Base-by-base conservation (phyloP, 2,797 vertebrate species). In the Amazona ochrocephala region DNA sequence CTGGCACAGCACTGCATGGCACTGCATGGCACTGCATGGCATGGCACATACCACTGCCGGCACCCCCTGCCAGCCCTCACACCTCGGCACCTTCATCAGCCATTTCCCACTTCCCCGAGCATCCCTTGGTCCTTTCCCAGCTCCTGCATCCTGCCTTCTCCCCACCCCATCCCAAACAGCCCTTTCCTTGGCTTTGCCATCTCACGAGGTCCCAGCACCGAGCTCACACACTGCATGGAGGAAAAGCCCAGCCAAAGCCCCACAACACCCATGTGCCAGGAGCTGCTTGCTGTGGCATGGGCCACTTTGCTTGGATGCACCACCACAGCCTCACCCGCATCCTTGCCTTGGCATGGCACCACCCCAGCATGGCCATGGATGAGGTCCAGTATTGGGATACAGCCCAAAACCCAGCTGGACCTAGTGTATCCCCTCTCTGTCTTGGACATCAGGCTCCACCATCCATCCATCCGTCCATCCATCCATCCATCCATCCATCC, bases 311-410 rank as follows among this genome's bases (percentile, higher is more conserved):
- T 27, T 11, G 41, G 20, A 54, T 71, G 24, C 9, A 2, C 7
- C 6, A 1, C 23, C 4, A 0, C 5, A 3, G 32, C 32, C 34
- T 37, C 68, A 18, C 3, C 48, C 2, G 1, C 32, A 32, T 41
- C 65, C 29, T 27, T 7, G 3, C 15, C 34, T 56, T 13, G 5
- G 11, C 66, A 37, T 1, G 1, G 68, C 24, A 51, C 11, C 0
- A 0, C 4, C 20, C 53, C 0, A 0, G 26, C 12, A 29, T 24
- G 32, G 37, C 58, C 9, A 1, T 3, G 27, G 7, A 21, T 1
- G 2, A 37, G 19, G 9, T 29, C n/a, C 7, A 2, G 39, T 1
- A 0, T 16, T 18, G n/a, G 41, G 71, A 45, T 74, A 45, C 22
- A 60, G 21, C 30, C n/a, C 58, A 64, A 67, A 70, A 11, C 26